Conservation (phyloP, 1,140 invertebrate genomes). For the Notospermus geniculatus region DNA sequence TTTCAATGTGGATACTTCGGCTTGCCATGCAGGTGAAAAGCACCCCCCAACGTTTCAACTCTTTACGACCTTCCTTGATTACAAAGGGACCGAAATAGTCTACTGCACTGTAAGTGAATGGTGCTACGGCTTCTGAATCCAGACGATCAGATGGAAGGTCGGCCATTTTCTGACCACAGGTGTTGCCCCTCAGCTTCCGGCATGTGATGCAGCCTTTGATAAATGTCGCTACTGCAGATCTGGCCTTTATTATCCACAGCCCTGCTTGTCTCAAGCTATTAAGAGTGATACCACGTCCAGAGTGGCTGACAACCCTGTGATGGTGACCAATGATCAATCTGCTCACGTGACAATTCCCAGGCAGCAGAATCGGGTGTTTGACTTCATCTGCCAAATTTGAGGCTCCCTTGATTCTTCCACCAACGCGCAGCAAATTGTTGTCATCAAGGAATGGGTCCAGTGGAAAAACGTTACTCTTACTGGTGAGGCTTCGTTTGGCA, state of each 20-base stretch:
- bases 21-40: conserved; percentile 9
- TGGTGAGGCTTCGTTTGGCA: neutral
- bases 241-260: conserved; percentile 16
- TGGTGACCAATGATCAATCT: conserved; percentile 9
- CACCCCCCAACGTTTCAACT: conserved; percentile 9
- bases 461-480: conserved; percentile 10
- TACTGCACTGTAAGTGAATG: conserved; percentile 16
- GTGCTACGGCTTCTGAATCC: conserved; percentile 1
- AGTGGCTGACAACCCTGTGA: conserved; percentile 11
- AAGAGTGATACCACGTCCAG: conserved; percentile 19
- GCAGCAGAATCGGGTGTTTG: conserved; percentile 20
- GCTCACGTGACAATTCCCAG: conserved; percentile 12
- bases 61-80: conserved; percentile 6
- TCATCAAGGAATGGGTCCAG: conserved; percentile 20
- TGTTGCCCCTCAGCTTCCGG: conserved; percentile 1
- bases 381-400: conserved; percentile 3
- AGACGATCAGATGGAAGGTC: conserved; percentile 19
- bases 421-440: conserved; percentile 12
- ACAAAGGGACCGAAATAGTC: conserved; percentile 19
- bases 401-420: conserved; percentile 16
- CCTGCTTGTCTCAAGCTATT: conserved; percentile 19
- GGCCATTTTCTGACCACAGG: conserved; percentile 16
- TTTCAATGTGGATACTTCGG: conserved; percentile 9
- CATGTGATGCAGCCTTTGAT: conserved; percentile 21
- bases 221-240: conserved; percentile 1